Evolutionary conservation across 1,140 invertebrate genomes (phyloP), one percentile per base, ranked within the genome.

Genomic region (Mya arenaria): DNA sequence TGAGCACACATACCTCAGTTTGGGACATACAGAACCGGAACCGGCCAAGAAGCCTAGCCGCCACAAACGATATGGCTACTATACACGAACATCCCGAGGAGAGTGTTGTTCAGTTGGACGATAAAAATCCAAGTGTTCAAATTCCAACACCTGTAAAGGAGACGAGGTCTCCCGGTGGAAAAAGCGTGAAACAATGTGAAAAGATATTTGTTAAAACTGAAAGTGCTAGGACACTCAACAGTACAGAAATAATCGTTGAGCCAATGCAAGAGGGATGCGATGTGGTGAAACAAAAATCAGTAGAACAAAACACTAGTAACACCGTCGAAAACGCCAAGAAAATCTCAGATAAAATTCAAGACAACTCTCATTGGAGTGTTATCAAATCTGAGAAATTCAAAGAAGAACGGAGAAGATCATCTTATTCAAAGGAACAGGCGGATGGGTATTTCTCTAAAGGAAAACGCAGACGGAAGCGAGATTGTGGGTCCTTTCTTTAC

Each of bases 401-500:
- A 15, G 74, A 68, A 2, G 34, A 71, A 17, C 23, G 39, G n/a
- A 32, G 66, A 41, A 17, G 30, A 25, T 34, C 69, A 28, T 60
- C 37, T 1, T 34, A 28, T 23, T 56, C 36, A 60, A 28, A 56
- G 6, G 17, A 15, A 41, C 55, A 80, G 10, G 19, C 4, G 39
- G 39, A 69, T 13, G 58, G 48, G 6, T 80, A 60, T 62, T 80
- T 80, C 58, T 19, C 77, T 28, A 71, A 69, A 71, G 39, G 56
- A 25, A 58, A 32, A 55, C 39, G 66, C 23, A 32, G 77, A 32
- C 30, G 52, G 4, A 80, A 71, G 39, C 36, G 65, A 41, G 84
- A 85, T 41, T 83, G 75, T 80, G 84, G 84, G 17, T 85, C 84
- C 48, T 85, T 85, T 71, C 39, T 85, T 8, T 83, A 68, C 44